phyloP scores from a whole-genome alignment of 2,888 invertebrate species.

The Branchipolynoe longqiensis region DNA sequence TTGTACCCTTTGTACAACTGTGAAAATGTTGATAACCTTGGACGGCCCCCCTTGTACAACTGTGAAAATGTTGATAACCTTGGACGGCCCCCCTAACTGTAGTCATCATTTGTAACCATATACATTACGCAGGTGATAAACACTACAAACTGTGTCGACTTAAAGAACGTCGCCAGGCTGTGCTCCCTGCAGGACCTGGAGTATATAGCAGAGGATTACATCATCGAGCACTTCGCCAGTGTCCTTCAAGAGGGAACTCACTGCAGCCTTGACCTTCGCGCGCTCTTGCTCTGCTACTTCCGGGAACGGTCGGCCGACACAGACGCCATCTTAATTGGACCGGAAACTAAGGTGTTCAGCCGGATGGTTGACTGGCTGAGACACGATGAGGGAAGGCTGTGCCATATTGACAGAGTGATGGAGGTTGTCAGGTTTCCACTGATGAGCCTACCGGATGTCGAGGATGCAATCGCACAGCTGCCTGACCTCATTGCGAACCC shows the following conservation, averaged over 20 bases:
- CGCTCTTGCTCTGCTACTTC: slow-evolving; percentile 22
- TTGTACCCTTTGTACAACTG: no score
- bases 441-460: slow-evolving; percentile 6
- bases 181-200: slow-evolving; percentile 46
- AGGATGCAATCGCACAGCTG: not conserved
- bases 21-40: no score
- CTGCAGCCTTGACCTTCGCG: slow-evolving; percentile 21
- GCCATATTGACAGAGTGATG: slow-evolving; percentile 15
- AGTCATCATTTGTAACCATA: no score
- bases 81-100: no score
- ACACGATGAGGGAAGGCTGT: slow-evolving; percentile 26
- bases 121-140: slow-evolving; percentile 22
- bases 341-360: slow-evolving; percentile 13
- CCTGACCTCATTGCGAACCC: not conserved
- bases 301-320: slow-evolving; percentile 22
- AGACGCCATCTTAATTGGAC: slow-evolving; percentile 40
- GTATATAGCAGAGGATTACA: slow-evolving; percentile 27
- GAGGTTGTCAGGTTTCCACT: slow-evolving; percentile 39
- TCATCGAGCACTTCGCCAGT: slow-evolving; percentile 35
- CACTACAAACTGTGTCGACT: slow-evolving; percentile 29
- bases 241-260: slow-evolving; percentile 28
- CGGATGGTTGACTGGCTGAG: slow-evolving; percentile 32
- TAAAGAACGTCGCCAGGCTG: slow-evolving; percentile 35
- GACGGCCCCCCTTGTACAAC: no score
- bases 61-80: no score